Percentiles rank a stretch among this genome's conserved stretches.
Conservation (phyloP, 2,797 vertebrate genomes). For the Nyctalus aviator region DNA sequence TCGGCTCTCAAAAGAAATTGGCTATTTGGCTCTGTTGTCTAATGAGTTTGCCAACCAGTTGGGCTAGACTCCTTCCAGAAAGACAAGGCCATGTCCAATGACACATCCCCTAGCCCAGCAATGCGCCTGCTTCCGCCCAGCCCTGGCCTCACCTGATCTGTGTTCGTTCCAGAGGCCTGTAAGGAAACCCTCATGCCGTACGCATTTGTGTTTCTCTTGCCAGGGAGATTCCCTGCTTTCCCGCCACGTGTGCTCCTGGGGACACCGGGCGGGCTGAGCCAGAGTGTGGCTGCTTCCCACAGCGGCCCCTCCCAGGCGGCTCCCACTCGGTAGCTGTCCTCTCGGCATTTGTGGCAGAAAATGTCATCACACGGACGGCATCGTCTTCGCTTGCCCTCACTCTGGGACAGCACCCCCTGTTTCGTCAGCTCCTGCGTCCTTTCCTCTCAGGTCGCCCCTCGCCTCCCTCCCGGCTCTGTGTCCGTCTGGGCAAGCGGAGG, state of each 20-base stretch:
- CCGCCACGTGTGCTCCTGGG: background rate
- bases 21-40: too few relatives aligned
- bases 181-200: background rate
- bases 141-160: background rate
- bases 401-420: background rate
- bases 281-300: background rate
- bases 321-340: background rate
- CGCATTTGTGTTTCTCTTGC: background rate
- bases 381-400: background rate
- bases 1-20: too few relatives aligned
- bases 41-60: too few relatives aligned
- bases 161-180: background rate
- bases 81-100: background rate
- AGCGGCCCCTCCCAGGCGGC: fast-evolving
- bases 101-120: background rate
- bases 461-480: background rate
- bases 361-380: background rate
- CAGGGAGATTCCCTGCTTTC: background rate
- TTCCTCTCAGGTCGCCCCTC: background rate
- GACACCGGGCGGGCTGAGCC: background rate
- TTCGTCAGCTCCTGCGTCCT: background rate
- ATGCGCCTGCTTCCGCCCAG: background rate
- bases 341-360: background rate
- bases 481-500: background rate
- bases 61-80: background rate